Base-by-base conservation (phyloP, 1,140 invertebrate genomes). In the Brachionus calyciflorus region DNA sequence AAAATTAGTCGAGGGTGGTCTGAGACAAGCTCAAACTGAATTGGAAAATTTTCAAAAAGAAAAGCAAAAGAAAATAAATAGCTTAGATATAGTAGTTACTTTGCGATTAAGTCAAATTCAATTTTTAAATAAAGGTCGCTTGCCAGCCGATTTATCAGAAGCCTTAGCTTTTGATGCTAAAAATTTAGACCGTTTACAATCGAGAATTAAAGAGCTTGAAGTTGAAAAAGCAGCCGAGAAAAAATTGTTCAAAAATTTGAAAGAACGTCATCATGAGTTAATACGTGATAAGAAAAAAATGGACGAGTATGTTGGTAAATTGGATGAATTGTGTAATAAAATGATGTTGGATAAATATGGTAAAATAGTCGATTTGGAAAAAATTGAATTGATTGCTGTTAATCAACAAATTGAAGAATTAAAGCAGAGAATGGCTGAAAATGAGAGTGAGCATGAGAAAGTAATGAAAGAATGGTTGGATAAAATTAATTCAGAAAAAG, bases 61-160 rank as follows among this genome's bases (percentile, higher is more conserved):
- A 78, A 90, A 91, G 77, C 90, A 91, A 80, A 81, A 84, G 30
- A 88, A 88, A 79, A 81, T 91, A 60, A 91, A 91, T 80, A 86
- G 90, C 76, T 86, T 91, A 0, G 85, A 89, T 69, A 84, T 89
- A 3, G 88, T 88, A 12, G 87, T 90, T 0, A 83, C 90, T 9
- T 78, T 91, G 48, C 88, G 88, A 73, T 83, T 91, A 68, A 86
- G 89, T 81, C 90, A 91, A 81, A 81, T 91, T 30, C 88, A 90
- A 80, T 85, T 89, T 80, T 86, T 89, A 41, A 80, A 86, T 2
- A 85, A 87, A 7, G 80, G 80, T 0, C 79, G 84, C 4, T 81
- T 85, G 33, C 83, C 84, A 19, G 83, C 84, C 6, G 86, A 89
- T 63, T 82, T 90, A n/a, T 81, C 82, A 2, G 83, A 89, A 19